phyloP scores from a whole-genome alignment of 2,797 vertebrate species.

The Acrossocheilus wenchowensis region DNA sequence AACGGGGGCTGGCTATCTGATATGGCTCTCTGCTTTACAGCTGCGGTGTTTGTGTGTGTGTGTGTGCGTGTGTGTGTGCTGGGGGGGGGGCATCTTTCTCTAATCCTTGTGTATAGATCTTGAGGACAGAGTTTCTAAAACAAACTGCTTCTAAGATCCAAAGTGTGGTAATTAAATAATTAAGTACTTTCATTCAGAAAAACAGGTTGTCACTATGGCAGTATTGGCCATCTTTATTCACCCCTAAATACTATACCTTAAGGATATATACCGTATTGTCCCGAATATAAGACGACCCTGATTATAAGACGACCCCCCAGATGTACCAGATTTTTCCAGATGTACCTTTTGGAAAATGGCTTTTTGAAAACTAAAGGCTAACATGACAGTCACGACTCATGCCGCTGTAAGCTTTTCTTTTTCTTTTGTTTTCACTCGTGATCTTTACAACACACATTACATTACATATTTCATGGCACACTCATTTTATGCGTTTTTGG shows the following conservation, averaged over 20 bases:
- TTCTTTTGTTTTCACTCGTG: too few species aligned
- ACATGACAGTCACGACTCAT: too few species aligned
- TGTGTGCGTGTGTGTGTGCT: too few species aligned
- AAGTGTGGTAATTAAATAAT: not conserved
- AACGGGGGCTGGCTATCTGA: conserved; percentile 9
- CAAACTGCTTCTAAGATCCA: not conserved
- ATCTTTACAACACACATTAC: too few species aligned
- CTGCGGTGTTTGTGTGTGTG: not conserved
- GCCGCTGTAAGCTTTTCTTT: too few species aligned
- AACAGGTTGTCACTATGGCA: not conserved
- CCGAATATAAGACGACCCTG: too few species aligned
- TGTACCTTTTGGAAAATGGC: too few species aligned
- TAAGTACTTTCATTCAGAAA: not conserved
- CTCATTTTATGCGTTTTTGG: too few species aligned
- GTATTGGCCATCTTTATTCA: not conserved
- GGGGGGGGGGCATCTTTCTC: not conserved
- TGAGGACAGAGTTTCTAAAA: not conserved
- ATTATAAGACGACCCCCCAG: too few species aligned
- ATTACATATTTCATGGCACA: too few species aligned
- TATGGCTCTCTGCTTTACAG: not conserved
- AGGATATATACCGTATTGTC: not conserved
- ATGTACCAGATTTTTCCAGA: too few species aligned
- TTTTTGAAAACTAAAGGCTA: too few species aligned
- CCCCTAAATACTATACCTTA: not conserved
- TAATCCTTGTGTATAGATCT: not conserved